Conservation (phyloP, 2,113 vertebrate species). For the Chascanopsetta lugubris region DNA sequence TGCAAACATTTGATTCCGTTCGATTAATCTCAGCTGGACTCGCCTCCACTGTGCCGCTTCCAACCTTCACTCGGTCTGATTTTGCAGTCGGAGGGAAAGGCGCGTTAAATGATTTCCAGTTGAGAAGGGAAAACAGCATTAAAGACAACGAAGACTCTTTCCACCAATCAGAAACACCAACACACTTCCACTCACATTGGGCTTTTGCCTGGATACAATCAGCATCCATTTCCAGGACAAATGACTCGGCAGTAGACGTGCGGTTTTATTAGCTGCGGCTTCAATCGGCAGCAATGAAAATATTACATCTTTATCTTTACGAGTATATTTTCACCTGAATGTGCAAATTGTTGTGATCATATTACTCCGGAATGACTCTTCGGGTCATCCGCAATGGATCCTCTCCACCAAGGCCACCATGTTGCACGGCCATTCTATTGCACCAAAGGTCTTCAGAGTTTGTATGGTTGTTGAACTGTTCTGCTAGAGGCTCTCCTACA, state of each 20-base stretch:
- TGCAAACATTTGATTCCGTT: constrained; percentile 34
- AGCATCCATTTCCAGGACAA: background rate
- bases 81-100: constrained; percentile 22
- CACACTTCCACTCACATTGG: no score
- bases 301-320: background rate
- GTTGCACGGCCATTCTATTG: no score
- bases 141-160: background rate
- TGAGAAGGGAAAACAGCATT: constrained; percentile 29
- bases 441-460: no score
- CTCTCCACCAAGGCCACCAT: no score
- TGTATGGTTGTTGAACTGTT: no score
- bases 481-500: no score
- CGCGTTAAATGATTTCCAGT: constrained; percentile 37
- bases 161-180: no score
- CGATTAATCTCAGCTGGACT: constrained; percentile 29
- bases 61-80: constrained; percentile 53
- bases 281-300: background rate
- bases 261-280: background rate
- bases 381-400: no score
- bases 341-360: no score
- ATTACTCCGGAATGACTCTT: no score
- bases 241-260: background rate
- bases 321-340: no score
- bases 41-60: constrained; percentile 1
- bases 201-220: background rate